Conservation (phyloP, 2,113 vertebrate genomes). For the Hypocryptadius cinnamomeus region DNA sequence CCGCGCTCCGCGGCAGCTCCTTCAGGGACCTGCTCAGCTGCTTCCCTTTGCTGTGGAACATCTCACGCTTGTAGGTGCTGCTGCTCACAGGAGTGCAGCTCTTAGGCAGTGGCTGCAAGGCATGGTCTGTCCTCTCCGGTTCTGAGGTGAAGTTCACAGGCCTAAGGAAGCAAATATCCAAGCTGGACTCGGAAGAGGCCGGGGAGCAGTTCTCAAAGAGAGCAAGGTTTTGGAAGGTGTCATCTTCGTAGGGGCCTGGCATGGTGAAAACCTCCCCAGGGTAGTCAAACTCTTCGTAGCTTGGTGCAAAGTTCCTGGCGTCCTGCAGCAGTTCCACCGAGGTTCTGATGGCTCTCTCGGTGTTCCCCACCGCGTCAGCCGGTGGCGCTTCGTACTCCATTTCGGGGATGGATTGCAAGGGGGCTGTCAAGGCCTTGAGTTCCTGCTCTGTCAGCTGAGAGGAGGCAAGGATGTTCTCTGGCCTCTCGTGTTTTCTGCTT, state of each 20-base stretch:
- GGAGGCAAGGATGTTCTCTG: conserved; percentile 71
- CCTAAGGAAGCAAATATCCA: conserved; percentile 91
- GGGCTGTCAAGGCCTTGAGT: conserved; percentile 67
- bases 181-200: conserved; percentile 88
- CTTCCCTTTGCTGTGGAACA: conserved; percentile 86
- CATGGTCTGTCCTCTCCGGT: conserved; percentile 73
- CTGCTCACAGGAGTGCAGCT: conserved; percentile 74
- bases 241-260: conserved; percentile 78
- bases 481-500: conserved; percentile 71
- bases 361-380: conserved; percentile 54
- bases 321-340: conserved; percentile 71
- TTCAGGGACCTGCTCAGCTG: conserved; percentile 92
- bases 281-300: conserved; percentile 78
- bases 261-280: conserved; percentile 72
- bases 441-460: conserved; percentile 77
- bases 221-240: conserved; percentile 72
- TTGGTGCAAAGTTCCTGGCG: conserved; percentile 65
- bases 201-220: conserved; percentile 85
- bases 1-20: conserved; percentile 78
- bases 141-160: conserved; percentile 80
- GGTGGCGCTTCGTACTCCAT: conserved; percentile 71
- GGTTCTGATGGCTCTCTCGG: conserved; percentile 68
- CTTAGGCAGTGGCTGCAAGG: conserved; percentile 69
- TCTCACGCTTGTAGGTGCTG: conserved; percentile 74
- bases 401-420: conserved; percentile 86